phyloP scores from a whole-genome alignment of 2,113 vertebrate species.

The Anolis sagrei region DNA sequence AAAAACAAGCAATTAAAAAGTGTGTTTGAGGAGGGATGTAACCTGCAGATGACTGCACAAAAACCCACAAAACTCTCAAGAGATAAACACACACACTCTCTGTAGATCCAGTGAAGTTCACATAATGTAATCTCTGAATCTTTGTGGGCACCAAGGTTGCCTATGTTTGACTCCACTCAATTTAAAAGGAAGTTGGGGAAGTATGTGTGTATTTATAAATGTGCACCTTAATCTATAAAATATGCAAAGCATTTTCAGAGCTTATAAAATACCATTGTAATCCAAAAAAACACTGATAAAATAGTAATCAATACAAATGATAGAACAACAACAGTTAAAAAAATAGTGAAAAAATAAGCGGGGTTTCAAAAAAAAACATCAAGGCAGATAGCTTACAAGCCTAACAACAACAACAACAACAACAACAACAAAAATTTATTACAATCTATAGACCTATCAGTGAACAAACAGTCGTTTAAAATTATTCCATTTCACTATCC shows the following conservation, averaged over 20 bases:
- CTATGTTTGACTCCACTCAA: background rate
- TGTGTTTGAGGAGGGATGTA: background rate
- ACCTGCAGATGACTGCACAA: slow-evolving; percentile 12
- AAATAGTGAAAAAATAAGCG: background rate
- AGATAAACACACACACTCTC: slow-evolving; percentile 30
- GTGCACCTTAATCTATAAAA: background rate
- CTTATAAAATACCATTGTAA: background rate
- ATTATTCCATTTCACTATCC: too few species aligned
- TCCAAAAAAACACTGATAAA: background rate
- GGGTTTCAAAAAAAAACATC: background rate
- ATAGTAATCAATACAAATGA: background rate
- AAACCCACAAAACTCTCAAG: slow-evolving; percentile 42
- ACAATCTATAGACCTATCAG: too few species aligned
- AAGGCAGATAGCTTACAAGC: too few species aligned
- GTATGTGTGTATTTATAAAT: background rate
- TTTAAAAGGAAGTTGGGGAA: background rate
- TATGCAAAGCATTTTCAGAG: background rate
- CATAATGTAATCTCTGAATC: slow-evolving; percentile 45
- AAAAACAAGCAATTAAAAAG: background rate
- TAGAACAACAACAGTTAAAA: background rate
- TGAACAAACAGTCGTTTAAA: too few species aligned
- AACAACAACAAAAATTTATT: too few species aligned
- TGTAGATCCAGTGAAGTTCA: slow-evolving; percentile 23
- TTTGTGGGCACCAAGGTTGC: background rate
- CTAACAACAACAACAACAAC: too few species aligned